Conservation (phyloP, 2,797 vertebrate genomes). For the Varecia variegata region DNA sequence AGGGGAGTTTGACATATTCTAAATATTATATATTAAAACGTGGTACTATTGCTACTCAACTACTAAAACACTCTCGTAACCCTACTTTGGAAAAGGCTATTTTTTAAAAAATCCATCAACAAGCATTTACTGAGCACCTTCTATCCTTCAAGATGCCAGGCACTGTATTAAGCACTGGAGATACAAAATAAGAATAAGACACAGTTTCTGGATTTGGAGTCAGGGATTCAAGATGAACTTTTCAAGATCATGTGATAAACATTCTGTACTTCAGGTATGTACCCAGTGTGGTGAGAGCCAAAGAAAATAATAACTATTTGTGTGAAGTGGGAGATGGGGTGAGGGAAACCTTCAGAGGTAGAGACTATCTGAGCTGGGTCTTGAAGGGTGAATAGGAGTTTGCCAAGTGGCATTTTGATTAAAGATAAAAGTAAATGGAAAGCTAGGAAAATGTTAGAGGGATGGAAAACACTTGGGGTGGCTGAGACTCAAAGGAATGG, state of each 20-base stretch:
- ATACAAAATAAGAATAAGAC: not conserved
- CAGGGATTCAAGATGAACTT: not conserved
- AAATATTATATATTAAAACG: not conserved
- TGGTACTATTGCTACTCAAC: not conserved
- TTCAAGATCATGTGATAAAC: not conserved
- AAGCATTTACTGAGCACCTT: not conserved
- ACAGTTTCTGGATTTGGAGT: conserved; percentile 13
- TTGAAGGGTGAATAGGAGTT: conserved; percentile 54
- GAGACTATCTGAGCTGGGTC: not conserved
- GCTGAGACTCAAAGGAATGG: conserved; percentile 47
- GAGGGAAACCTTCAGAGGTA: not conserved
- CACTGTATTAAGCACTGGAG: not conserved
- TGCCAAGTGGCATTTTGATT: not conserved
- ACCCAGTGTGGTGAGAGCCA: not conserved
- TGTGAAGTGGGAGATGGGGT: not conserved
- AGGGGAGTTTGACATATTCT: not conserved
- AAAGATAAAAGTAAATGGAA: conserved; percentile 29
- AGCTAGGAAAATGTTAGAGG: conserved; percentile 33
- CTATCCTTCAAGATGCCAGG: not conserved
- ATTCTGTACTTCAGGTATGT: not conserved
- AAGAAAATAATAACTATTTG: conserved; percentile 35
- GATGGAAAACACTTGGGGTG: conserved; percentile 31
- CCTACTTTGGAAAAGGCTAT: not conserved
- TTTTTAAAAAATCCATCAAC: not conserved
- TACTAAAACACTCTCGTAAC: conserved; percentile 5